phyloP scores from a whole-genome alignment of 2,797 vertebrate genomes.

The Falco cherrug region DNA sequence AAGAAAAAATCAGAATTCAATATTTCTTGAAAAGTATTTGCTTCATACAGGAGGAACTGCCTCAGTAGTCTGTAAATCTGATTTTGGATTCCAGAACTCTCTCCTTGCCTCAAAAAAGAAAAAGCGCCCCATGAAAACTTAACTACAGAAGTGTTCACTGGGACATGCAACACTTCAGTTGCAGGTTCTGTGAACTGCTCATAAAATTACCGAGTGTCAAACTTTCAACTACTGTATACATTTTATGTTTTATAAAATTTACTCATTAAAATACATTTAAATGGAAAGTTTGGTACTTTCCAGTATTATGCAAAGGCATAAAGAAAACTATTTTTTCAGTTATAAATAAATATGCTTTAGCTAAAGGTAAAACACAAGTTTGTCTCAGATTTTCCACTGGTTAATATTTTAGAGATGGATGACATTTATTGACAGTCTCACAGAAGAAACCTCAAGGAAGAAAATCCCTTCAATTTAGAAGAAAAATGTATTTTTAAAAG shows the following conservation, averaged over 20 bases:
- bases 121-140: rapidly evolving
- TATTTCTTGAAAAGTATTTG: neutral
- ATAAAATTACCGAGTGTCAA: neutral
- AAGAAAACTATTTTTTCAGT: neutral
- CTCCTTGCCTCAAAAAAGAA: neutral
- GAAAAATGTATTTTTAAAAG: neutral
- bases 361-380: neutral
- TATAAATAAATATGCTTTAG: neutral
- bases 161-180: neutral
- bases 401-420: neutral
- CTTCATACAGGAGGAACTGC: neutral
- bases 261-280: neutral
- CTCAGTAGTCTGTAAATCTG: neutral
- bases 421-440: neutral
- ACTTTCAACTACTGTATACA: neutral
- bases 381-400: neutral
- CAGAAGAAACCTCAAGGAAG: neutral
- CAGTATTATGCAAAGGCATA: neutral
- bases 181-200: neutral
- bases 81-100: neutral
- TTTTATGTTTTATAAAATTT: neutral
- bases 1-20: neutral
- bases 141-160: neutral
- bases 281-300: neutral
- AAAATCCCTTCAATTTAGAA: neutral